Percentiles rank a stretch among this genome's conserved stretches.
phyloP scores from a whole-genome alignment of 2,113 vertebrate genomes.

The Acanthisitta chloris region DNA sequence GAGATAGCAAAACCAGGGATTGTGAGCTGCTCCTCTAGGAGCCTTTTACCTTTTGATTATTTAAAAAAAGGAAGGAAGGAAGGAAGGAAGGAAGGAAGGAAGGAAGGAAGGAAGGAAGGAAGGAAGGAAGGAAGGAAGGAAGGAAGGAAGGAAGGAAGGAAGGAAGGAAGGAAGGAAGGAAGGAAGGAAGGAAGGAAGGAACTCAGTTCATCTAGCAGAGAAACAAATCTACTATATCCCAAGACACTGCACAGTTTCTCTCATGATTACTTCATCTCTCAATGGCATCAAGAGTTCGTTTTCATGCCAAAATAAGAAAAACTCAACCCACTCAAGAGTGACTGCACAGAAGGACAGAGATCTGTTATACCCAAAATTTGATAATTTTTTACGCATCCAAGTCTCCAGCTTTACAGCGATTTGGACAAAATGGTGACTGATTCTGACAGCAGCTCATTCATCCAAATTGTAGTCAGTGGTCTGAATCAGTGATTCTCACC shows the following conservation, averaged over 20 bases:
- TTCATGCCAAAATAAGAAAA: not conserved
- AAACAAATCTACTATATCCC: not conserved
- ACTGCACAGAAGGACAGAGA: not conserved
- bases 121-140: not conserved
- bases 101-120: too few relatives aligned
- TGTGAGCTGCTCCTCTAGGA: not conserved
- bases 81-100: not conserved
- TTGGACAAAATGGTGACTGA: not conserved
- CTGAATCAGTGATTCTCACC: not conserved
- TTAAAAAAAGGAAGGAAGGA: not conserved
- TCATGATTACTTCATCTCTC: not conserved
- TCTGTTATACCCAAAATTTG: not conserved
- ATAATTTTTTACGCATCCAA: not conserved
- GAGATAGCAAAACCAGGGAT: not conserved
- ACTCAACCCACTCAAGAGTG: not conserved
- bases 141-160: rapidly evolving
- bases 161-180: rapidly evolving
- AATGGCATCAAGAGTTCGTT: not conserved
- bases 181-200: not conserved
- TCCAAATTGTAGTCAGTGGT: not conserved
- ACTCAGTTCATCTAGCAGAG: not conserved
- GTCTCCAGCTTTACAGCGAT: not conserved
- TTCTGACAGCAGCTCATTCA: not conserved
- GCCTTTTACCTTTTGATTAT: not conserved
- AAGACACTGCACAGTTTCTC: not conserved